phyloP scores from a whole-genome alignment of 2,797 vertebrate genomes.

The Triplophysa yarkandensis region DNA sequence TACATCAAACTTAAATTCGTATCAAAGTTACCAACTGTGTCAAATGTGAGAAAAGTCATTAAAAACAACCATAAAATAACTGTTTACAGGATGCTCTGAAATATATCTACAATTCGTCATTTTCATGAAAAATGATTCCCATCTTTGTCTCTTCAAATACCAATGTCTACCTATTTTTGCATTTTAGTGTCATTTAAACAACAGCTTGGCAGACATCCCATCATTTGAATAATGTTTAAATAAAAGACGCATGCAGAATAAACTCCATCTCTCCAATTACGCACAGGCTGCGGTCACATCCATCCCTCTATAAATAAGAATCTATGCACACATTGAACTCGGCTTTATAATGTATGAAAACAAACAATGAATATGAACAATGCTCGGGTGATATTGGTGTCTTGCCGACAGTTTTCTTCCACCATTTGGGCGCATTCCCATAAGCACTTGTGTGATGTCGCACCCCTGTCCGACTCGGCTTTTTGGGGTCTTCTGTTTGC shows the following conservation, averaged over 20 bases:
- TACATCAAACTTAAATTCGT: too few relatives aligned
- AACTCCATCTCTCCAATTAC: conserved; percentile 52
- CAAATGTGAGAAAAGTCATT: too few relatives aligned
- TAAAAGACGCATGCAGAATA: conserved; percentile 23
- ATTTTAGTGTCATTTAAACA: too few relatives aligned
- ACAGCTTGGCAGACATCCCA: background rate
- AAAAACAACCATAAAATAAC: too few relatives aligned
- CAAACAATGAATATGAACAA: conserved; percentile 57
- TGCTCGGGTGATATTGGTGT: conserved; percentile 44
- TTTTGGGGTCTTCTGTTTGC: conserved; percentile 61
- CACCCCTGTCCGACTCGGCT: conserved; percentile 51
- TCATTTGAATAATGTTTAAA: conserved; percentile 35
- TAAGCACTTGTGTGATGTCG: conserved; percentile 60
- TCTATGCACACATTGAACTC: conserved; percentile 41
- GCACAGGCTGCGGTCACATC: conserved; percentile 50
- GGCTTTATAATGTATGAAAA: conserved; percentile 51
- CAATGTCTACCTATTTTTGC: too few relatives aligned
- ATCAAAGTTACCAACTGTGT: too few relatives aligned
- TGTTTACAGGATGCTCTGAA: too few relatives aligned
- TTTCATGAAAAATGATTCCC: too few relatives aligned
- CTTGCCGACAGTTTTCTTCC: conserved; percentile 51
- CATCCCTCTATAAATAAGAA: conserved; percentile 31
- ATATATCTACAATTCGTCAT: too few relatives aligned
- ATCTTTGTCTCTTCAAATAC: too few relatives aligned
- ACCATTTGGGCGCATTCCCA: conserved; percentile 82